Evolutionary conservation across 2,888 invertebrate species (phyloP).

Genomic region (Dolichomitus sp.): DNA sequence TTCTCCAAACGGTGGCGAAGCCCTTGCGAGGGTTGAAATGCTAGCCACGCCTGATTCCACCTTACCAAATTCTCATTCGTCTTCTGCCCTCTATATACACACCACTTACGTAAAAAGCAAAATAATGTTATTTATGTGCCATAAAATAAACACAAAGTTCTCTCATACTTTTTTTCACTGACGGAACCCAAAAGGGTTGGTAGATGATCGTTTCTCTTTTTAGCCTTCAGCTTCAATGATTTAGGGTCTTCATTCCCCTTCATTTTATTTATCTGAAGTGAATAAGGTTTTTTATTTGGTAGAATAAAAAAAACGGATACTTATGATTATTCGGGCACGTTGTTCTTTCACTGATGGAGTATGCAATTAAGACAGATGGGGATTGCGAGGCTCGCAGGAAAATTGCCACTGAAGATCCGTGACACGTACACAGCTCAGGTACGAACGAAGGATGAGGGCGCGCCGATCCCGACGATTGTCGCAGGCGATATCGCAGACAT

Average conservation of each 20-base stretch:
- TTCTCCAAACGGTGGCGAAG: constrained; percentile 37
- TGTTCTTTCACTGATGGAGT: neutral
- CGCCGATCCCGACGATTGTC: constrained; percentile 36
- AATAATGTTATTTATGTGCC: constrained; percentile 46
- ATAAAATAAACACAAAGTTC: constrained; percentile 31
- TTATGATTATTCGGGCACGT: neutral
- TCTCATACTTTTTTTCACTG: neutral
- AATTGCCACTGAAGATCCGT: constrained; percentile 4
- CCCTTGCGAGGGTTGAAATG: constrained; percentile 11
- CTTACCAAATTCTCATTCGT: constrained; percentile 4
- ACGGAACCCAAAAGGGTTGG: constrained; percentile 2
- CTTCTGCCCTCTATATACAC: neutral
- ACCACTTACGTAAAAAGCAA: constrained; percentile 37
- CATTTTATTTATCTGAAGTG: constrained; percentile 56
- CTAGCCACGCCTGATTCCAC: constrained; percentile 12
- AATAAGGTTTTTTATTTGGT: constrained; percentile 19
- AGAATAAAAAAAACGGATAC: neutral
- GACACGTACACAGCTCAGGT: constrained; percentile 18
- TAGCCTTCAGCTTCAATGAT: constrained; percentile 23
- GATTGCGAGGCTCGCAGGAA: constrained; percentile 3
- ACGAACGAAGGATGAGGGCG: neutral
- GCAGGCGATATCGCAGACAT: constrained; percentile 24
- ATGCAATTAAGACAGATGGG: constrained; percentile 17
- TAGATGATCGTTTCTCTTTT: constrained; percentile 58
- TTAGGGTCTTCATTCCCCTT: constrained; percentile 57